Conservation (phyloP, 2,113 vertebrate species). For the Vicugna pacos region DNA sequence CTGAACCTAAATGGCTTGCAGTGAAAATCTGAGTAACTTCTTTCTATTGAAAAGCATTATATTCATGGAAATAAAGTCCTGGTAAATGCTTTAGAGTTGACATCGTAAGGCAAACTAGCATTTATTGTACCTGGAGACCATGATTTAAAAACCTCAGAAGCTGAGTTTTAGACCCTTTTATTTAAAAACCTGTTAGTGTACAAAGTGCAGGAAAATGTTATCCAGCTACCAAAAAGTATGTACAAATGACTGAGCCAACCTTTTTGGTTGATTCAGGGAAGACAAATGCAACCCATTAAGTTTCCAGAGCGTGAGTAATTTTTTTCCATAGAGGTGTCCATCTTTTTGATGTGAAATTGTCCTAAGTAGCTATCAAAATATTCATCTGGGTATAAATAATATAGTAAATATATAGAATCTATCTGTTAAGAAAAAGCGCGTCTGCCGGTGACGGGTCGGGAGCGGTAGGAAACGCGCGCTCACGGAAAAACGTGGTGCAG, state of each 20-base stretch:
- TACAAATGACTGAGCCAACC: slow-evolving; percentile 80
- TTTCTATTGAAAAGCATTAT: slow-evolving; percentile 76
- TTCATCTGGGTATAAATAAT: slow-evolving; percentile 87
- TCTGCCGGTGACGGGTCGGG: not conserved
- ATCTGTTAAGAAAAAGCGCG: slow-evolving; percentile 73
- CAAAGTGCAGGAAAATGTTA: slow-evolving; percentile 87
- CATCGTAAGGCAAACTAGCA: slow-evolving; percentile 86
- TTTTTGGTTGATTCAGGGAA: slow-evolving; percentile 76
- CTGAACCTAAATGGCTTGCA: slow-evolving; percentile 63
- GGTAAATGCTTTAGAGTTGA: slow-evolving; percentile 69
- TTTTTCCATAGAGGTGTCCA: slow-evolving; percentile 64
- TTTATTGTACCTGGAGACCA: slow-evolving; percentile 80
- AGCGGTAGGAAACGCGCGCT: too few species aligned
- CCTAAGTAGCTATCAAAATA: slow-evolving; percentile 82
- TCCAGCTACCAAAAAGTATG: slow-evolving; percentile 83
- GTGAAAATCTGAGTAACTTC: slow-evolving; percentile 70
- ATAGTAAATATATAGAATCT: slow-evolving; percentile 86
- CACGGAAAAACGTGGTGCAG: not conserved
- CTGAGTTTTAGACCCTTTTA: slow-evolving; percentile 79
- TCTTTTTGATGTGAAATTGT: slow-evolving; percentile 67
- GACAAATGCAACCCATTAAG: slow-evolving; percentile 70
- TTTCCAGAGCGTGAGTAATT: slow-evolving; percentile 64
- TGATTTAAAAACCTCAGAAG: slow-evolving; percentile 80
- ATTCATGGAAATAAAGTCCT: slow-evolving; percentile 68
- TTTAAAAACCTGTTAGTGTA: slow-evolving; percentile 80